Percentiles rank a stretch among this genome's conserved stretches.
These are phyloP conservation scores for Leptothorax acervorum DNA, from an alignment of 2,888 invertebrate genomes.

Conservation along the genomic window DNA sequence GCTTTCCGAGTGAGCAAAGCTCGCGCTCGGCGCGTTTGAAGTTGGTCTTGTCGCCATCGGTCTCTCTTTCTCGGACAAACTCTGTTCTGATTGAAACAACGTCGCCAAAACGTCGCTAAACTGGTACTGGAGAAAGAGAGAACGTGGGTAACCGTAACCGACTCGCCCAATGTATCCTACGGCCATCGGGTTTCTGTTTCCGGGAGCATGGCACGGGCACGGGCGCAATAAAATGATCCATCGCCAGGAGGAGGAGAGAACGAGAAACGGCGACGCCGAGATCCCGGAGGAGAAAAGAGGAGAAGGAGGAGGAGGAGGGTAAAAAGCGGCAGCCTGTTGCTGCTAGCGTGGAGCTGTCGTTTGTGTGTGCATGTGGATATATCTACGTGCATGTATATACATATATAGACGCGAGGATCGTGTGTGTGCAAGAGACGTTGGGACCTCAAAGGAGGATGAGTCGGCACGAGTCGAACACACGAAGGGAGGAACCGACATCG, in stretches of 20 bases:
- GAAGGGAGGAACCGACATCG: slow-evolving; percentile 61
- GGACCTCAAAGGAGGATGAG: slow-evolving; percentile 65
- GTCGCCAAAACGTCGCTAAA: slow-evolving; percentile 11
- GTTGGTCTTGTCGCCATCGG: slow-evolving; percentile 60
- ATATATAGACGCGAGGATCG: slow-evolving; percentile 68
- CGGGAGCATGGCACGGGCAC: slow-evolving; percentile 70
- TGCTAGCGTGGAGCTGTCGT: slow-evolving; percentile 77
- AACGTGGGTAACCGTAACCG: neutral
- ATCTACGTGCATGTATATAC: slow-evolving; percentile 41
- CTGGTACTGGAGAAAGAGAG: slow-evolving; percentile 31
- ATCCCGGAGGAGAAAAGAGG: slow-evolving; percentile 65
- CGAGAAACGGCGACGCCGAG: slow-evolving; percentile 49
- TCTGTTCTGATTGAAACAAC: neutral
- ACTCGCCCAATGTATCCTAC: slow-evolving; percentile 22
- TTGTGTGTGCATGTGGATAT: slow-evolving; percentile 27
- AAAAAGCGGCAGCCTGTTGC: slow-evolving; percentile 82
- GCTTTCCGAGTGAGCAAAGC: slow-evolving; percentile 42
- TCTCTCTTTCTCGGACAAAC: slow-evolving; percentile 39
- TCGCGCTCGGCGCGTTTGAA: slow-evolving; percentile 65
- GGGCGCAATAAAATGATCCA: slow-evolving; percentile 77
- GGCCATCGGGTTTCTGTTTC: slow-evolving; percentile 63
- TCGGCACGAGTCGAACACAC: slow-evolving; percentile 61
- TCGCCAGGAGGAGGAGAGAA: slow-evolving; percentile 69
- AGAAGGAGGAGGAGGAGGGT: slow-evolving; percentile 66
- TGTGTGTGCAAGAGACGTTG: slow-evolving; percentile 65